These are phyloP conservation scores for Carapus acus DNA, from an alignment of 2,797 vertebrate species.

Conservation along the genomic window DNA sequence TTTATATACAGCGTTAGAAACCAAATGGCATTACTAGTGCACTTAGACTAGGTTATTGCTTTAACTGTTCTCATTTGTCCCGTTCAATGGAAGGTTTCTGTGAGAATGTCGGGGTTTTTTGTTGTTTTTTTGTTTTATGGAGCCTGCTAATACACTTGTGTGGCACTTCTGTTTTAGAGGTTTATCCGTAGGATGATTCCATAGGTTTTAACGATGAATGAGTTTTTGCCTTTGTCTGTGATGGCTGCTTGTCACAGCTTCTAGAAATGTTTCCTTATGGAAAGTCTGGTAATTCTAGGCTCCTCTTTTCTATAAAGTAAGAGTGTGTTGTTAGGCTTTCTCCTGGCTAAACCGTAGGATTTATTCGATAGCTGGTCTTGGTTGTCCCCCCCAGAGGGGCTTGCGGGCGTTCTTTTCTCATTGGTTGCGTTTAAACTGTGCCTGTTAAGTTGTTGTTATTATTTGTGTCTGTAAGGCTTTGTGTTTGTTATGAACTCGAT, in stretches of 20 bases:
- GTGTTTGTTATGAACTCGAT: conserved; percentile 73
- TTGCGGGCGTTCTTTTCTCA: conserved; percentile 52
- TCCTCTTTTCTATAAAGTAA: conserved; percentile 49
- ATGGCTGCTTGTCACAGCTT: conserved; percentile 42
- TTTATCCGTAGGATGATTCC: conserved; percentile 36
- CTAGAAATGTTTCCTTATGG: conserved; percentile 40
- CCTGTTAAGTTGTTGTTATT: conserved; percentile 62
- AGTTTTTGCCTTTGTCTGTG: conserved; percentile 35
- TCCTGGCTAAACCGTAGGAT: conserved; percentile 64
- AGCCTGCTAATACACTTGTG: conserved; percentile 50
- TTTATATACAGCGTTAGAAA: conserved; percentile 73
- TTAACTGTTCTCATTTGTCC: conserved; percentile 58
- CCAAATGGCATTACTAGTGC: conserved; percentile 73
- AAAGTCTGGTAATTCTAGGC: conserved; percentile 50
- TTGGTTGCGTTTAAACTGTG: conserved; percentile 52
- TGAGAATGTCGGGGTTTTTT: conserved; percentile 61
- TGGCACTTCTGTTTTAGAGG: conserved; percentile 44
- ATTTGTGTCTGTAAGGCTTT: conserved; percentile 63
- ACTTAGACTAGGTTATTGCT: conserved; percentile 70
- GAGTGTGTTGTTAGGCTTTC: conserved; percentile 56
- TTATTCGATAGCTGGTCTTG: conserved; percentile 61
- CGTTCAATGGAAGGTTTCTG: conserved; percentile 53
- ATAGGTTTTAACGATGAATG: conserved; percentile 47
- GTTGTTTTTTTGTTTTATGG: conserved; percentile 44
- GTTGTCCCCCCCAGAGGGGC: conserved; percentile 59